Base-by-base conservation (phyloP, 2,113 vertebrate species). In the Cyanoderma ruficeps region DNA sequence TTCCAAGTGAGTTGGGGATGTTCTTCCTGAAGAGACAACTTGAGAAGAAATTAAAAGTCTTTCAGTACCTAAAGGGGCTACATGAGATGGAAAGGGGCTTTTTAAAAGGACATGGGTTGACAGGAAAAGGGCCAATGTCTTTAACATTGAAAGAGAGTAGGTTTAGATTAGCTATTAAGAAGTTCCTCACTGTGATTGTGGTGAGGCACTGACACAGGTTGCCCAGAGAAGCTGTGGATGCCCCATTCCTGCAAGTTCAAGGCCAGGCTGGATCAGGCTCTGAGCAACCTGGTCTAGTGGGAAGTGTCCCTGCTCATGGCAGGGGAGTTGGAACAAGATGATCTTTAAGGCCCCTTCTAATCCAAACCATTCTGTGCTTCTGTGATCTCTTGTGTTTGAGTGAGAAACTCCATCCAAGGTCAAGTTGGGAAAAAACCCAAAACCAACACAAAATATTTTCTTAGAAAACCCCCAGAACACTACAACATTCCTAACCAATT, bases 131-230 rank as follows among this genome's bases (percentile, higher is more conserved):
- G 7, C 4, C 1, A 57, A 23, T n/a, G 12, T 7, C 18, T 57
- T 39, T 27, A 52, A 76, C 42, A 52, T 6, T 44, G 19, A 22
- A 59, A 14, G 22, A 39, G 2, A 21, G 12, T 6, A 46, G n/a
- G 5, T 52, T 64, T 28, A 31, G 15, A 41, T 52, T 11, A 46
- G 13, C 4, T 31, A 11, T 15, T 27, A 52, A 30, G 17, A 64
- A 63, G 41, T 24, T 35, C 7, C 35, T 31, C 1, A 14, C 17
- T 23, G 0, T 10, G 9, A 10, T 3, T 10, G 9, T 52, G 8
- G 3, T 24, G 28, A 64, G 24, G 21, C 44, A 5, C 14, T 31
- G 49, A 28, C 10, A 56, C 23, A 70, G 8, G 17, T 1, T 52
- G 18, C 22, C 7, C 63, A 24, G n/a, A 23, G 44, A 27, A 27